Evolutionary conservation across 2,888 invertebrate genomes (phyloP).

Genomic region (Lycaena phlaeas): DNA sequence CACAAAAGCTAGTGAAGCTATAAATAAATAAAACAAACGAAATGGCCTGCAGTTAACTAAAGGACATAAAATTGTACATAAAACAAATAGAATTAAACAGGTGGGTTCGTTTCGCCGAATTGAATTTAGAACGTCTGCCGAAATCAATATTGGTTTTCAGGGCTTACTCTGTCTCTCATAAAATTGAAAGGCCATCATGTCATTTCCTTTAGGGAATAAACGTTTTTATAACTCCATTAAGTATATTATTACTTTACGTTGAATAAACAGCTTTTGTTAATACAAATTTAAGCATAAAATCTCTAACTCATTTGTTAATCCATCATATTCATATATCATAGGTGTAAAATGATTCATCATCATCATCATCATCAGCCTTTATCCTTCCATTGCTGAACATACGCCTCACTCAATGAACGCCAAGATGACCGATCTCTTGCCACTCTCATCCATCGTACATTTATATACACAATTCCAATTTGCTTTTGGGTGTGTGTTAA

Average conservation of each 20-base stretch:
- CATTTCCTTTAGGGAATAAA: conserved; percentile 7
- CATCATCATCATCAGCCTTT: too few species aligned
- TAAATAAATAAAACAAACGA: conserved; percentile 17
- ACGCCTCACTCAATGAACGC: too few species aligned
- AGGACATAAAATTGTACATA: conserved; percentile 32
- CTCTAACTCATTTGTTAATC: too few species aligned
- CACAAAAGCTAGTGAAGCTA: too few species aligned
- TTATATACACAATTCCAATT: too few species aligned
- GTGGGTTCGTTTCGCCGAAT: conserved; percentile 25
- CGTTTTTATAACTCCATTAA: conserved; percentile 4
- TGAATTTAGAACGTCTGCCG: conserved; percentile 23
- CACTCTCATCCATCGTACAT: too few species aligned
- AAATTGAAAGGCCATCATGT: conserved; percentile 14
- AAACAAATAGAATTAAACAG: conserved; percentile 28
- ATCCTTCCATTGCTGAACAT: too few species aligned
- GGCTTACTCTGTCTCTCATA: conserved; percentile 12
- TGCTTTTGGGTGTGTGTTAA: too few species aligned
- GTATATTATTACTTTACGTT: not conserved
- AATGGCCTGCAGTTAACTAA: conserved; percentile 27
- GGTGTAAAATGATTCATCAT: too few species aligned
- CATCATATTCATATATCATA: too few species aligned
- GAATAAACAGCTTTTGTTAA: not conserved
- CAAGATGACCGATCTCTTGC: too few species aligned
- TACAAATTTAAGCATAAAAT: too few species aligned
- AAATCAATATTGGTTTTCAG: conserved; percentile 17